Evolutionary conservation across 2,797 vertebrate genomes (phyloP), one percentile per base, ranked within the genome.

Genomic region (Chaetodon trifasciatus): DNA sequence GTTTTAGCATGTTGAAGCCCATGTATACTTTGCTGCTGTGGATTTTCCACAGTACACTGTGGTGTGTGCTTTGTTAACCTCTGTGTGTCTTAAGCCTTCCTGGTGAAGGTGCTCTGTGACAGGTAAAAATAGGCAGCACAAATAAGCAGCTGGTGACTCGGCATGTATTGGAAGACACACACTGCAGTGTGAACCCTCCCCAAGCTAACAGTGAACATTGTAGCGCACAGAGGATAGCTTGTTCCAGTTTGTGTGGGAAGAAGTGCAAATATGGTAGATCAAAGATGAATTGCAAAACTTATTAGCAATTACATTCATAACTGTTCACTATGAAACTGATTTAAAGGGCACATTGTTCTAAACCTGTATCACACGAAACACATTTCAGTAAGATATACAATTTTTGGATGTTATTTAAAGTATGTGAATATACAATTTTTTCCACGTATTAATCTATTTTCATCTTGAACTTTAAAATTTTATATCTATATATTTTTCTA

Each of bases 91-190:
- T 32, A 8, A 3, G 11, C 16, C 8, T 13, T 69, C 15, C 13
- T 3, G 4, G 10, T 42, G 56, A 78, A 65, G 32, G 62, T 69
- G 39, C 52, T 73, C 16, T 61, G 39, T 66, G 64, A 67, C 39
- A 77, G n/a, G 17, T 50, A 24, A 78, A 71, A 79, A 66, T 47
- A 71, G 68, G 40, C 67, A 80, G 66, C 65, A 70, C 24, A 65
- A 50, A 87, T 60, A 74, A 71, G 40, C 67, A 80, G 66, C 65
- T 79, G 66, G 62, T 60, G 24, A 70, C 47, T 72, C 40, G 8
- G 10, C 66, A 56, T 74, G 70, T 60, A 74, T 13, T 39, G 39
- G 28, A 69, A 32, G 4, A 42, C 39, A 78, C 42, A 40, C 13
- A 55, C 5, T 70, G 76, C 23, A 46, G 49, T 61, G 35, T 49